A percentile compares a stretch with the other conserved stretches of the same genome.
Evolutionary conservation across 1,140 invertebrate species (phyloP).

Genomic region (Parasteatoda tepidariorum): DNA sequence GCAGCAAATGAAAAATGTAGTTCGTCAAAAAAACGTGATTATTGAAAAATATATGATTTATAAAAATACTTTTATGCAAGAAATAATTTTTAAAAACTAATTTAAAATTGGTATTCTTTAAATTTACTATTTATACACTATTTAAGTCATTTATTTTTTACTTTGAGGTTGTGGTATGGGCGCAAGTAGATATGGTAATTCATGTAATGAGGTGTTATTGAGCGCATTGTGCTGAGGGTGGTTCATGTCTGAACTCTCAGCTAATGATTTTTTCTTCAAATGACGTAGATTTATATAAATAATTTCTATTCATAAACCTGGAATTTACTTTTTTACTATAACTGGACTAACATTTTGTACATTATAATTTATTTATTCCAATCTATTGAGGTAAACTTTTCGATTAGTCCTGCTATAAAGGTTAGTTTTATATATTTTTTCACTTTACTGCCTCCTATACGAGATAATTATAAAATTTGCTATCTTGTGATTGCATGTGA

Average conservation of each 20-base stretch:
- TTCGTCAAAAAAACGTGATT: neutral
- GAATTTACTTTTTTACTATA: constrained; percentile 38
- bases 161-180: constrained; percentile 43
- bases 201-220: constrained; percentile 52
- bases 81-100: constrained; percentile 3
- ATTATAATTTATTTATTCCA: constrained; percentile 32
- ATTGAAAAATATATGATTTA: neutral
- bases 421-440: constrained; percentile 33
- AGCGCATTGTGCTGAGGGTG: constrained; percentile 59
- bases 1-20: constrained; percentile 51
- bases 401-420: constrained; percentile 49
- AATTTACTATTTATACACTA: neutral
- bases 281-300: constrained; percentile 56
- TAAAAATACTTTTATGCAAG: neutral
- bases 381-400: constrained; percentile 4
- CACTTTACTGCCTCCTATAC: constrained; percentile 8
- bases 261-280: constrained; percentile 54
- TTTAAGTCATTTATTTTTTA: neutral
- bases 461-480: constrained; percentile 8
- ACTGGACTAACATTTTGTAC: constrained; percentile 9
- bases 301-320: constrained; percentile 34
- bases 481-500: neutral
- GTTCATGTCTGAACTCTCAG: constrained; percentile 57
- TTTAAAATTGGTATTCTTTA: neutral
- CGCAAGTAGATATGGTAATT: constrained; percentile 46